These are phyloP conservation scores for Dynastes grantii DNA, from an alignment of 2,888 invertebrate species.

Conservation along the genomic window DNA sequence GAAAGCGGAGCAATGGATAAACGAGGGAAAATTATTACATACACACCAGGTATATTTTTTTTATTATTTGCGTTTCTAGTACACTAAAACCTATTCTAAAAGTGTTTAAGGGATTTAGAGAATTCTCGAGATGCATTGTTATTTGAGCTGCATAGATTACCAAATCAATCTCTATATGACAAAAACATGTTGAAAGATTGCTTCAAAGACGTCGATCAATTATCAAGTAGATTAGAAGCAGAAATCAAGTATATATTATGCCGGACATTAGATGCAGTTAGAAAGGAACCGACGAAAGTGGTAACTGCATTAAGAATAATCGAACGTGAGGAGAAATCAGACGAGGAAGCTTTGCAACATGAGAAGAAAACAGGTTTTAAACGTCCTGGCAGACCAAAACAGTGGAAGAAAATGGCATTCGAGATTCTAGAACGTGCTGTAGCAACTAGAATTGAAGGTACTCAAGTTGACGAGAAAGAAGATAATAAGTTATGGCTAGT, in stretches of 20 bases:
- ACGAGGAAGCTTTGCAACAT: constrained; percentile 87
- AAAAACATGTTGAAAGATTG: constrained; percentile 95
- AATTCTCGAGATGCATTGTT: constrained; percentile 96
- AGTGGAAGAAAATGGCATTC: constrained; percentile 91
- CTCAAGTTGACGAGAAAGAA: constrained; percentile 91
- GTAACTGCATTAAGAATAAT: constrained; percentile 97
- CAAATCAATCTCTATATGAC: constrained; percentile 91
- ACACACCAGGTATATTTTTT: constrained; percentile 85
- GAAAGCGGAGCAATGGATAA: constrained; percentile 94
- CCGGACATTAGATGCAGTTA: constrained; percentile 92
- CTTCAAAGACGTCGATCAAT: constrained; percentile 94
- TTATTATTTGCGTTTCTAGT: constrained; percentile 37
- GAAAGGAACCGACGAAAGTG: constrained; percentile 95
- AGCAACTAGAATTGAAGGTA: constrained; percentile 91
- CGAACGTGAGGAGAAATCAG: constrained; percentile 96
- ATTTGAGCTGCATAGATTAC: constrained; percentile 93
- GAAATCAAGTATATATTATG: constrained; percentile 92
- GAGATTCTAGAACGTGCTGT: constrained; percentile 86
- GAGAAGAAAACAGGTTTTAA: constrained; percentile 89
- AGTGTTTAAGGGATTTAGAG: constrained; percentile 94
- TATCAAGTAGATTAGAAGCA: constrained; percentile 91
- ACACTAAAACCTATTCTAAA: constrained; percentile 61
- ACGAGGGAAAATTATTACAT: constrained; percentile 93
- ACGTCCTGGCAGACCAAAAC: constrained; percentile 95
- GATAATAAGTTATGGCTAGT: constrained; percentile 98